Conservation (phyloP, 2,797 vertebrate genomes). For the Clarias laeviceps region DNA sequence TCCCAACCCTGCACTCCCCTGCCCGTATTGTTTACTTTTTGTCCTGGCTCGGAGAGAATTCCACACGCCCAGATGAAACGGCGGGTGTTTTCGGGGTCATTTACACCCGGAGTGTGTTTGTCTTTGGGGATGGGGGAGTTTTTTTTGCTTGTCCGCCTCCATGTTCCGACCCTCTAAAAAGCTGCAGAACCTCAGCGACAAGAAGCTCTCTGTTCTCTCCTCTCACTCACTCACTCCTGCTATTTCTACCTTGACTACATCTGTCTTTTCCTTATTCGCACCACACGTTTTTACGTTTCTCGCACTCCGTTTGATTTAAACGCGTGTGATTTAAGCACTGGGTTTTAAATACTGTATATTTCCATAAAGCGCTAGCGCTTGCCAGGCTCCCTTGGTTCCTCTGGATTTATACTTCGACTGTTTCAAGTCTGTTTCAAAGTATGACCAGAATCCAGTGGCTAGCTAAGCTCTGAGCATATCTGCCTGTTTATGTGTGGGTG, state of each 20-base stretch:
- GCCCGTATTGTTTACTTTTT: conserved; percentile 62
- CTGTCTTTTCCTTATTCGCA: conserved; percentile 10
- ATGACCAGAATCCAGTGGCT: conserved; percentile 33
- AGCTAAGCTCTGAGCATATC: not conserved
- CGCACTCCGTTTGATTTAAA: conserved; percentile 9
- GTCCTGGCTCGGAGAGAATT: conserved; percentile 54
- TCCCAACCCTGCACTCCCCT: not conserved
- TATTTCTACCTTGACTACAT: conserved; percentile 44
- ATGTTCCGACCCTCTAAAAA: conserved; percentile 69
- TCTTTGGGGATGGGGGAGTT: conserved; percentile 61
- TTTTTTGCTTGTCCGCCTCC: conserved; percentile 55
- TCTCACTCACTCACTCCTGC: conserved; percentile 24
- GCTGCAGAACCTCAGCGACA: conserved; percentile 55
- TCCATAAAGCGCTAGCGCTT: not conserved
- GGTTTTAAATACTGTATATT: conserved; percentile 21
- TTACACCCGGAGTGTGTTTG: conserved; percentile 65
- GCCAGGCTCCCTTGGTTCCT: conserved; percentile 10
- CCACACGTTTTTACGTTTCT: not conserved
- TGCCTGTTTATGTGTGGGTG: conserved; percentile 26
- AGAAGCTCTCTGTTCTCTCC: conserved; percentile 58
- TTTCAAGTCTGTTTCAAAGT: conserved; percentile 37
- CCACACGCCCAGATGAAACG: conserved; percentile 57
- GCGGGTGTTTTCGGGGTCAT: conserved; percentile 62
- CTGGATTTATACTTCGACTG: not conserved
- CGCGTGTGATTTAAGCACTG: not conserved